Evolutionary conservation across 2,797 vertebrate genomes (phyloP).

Genomic region (Serranus cabrilla): DNA sequence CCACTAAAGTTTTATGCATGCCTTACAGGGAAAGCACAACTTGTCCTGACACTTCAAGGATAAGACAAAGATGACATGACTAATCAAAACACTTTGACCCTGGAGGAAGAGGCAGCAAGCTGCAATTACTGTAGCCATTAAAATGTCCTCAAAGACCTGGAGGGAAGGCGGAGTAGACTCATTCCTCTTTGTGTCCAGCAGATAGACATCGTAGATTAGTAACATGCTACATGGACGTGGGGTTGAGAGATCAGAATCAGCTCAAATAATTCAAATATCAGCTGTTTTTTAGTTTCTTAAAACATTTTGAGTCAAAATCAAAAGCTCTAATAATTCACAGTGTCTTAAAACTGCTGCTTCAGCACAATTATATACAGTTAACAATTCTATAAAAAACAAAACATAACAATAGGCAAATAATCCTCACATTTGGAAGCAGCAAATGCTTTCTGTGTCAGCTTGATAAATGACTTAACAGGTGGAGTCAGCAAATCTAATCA

Average conservation of each 20-base stretch:
- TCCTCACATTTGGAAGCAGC: background rate
- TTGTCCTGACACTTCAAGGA: slow-evolving; percentile 46
- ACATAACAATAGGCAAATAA: too few species aligned
- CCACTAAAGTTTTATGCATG: slow-evolving; percentile 8
- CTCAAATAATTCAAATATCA: background rate
- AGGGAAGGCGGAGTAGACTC: background rate
- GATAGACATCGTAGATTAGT: background rate
- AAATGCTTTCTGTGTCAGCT: background rate
- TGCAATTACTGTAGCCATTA: slow-evolving; percentile 11
- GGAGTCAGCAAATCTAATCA: too few species aligned
- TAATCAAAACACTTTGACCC: slow-evolving; percentile 51
- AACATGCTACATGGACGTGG: background rate
- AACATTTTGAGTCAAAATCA: background rate
- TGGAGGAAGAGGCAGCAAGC: slow-evolving; percentile 12
- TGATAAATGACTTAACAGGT: background rate
- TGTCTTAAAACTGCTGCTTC: background rate
- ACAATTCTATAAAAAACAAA: too few species aligned
- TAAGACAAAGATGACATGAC: slow-evolving; percentile 47
- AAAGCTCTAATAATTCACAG: background rate
- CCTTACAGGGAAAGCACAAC: background rate
- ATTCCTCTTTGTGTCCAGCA: slow-evolving; percentile 1
- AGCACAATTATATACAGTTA: background rate
- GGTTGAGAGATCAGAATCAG: background rate
- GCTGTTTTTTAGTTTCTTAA: too few species aligned
- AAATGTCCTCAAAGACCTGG: slow-evolving; percentile 39